phyloP scores from a whole-genome alignment of 2,113 vertebrate genomes.

The Lonchura striata region DNA sequence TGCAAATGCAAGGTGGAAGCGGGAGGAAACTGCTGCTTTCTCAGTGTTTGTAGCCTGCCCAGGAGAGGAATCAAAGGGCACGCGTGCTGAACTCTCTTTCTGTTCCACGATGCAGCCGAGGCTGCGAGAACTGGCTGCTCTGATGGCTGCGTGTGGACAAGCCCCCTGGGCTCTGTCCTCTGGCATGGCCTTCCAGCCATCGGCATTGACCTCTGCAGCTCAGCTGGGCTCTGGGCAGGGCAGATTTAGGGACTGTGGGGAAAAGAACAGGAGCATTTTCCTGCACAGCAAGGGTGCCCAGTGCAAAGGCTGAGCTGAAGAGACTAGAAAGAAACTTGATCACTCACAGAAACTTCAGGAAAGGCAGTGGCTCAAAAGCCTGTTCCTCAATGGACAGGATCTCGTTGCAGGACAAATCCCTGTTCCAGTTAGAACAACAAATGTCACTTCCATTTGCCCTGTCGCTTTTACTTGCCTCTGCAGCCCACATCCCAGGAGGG shows the following conservation, averaged over 20 bases:
- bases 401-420: not conserved
- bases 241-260: not conserved
- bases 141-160: not conserved
- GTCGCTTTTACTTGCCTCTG: not conserved
- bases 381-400: not conserved
- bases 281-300: not conserved
- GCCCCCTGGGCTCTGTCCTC: not conserved
- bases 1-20: not conserved
- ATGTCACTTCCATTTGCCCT: not conserved
- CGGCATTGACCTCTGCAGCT: not conserved
- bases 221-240: not conserved
- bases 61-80: not conserved
- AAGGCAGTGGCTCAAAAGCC: not conserved
- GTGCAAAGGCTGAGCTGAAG: not conserved
- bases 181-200: not conserved
- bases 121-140: not conserved
- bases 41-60: not conserved
- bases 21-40: not conserved
- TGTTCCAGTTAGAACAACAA: not conserved
- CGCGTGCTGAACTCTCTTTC: not conserved
- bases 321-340: not conserved
- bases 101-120: not conserved
- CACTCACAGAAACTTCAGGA: not conserved
- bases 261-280: not conserved
- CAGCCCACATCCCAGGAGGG: not conserved